A percentile compares a stretch with the other conserved stretches of the same genome.
Conservation (phyloP, 53 echinoderm and acorn worm genomes). For the Crossaster papposus region DNA sequence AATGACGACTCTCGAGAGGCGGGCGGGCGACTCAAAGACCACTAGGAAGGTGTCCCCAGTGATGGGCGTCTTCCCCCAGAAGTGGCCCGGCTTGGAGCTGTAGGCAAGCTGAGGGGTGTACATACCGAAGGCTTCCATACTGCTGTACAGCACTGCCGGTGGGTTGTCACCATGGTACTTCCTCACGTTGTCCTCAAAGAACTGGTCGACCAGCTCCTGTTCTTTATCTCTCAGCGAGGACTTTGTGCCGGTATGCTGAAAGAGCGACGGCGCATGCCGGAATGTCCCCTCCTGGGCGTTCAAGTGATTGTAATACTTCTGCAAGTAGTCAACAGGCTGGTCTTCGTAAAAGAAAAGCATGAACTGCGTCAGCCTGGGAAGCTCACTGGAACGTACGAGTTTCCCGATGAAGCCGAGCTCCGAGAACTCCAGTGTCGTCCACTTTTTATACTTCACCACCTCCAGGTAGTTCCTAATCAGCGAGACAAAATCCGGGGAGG, state of each 20-base stretch:
- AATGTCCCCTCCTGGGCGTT: slow-evolving; percentile 77
- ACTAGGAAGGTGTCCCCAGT: slow-evolving; percentile 68
- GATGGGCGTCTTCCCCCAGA: slow-evolving; percentile 84
- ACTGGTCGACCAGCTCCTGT: slow-evolving; percentile 69
- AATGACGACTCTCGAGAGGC: slow-evolving; percentile 68
- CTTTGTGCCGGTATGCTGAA: slow-evolving; percentile 86
- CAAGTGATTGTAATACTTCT: slow-evolving; percentile 72
- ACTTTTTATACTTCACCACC: slow-evolving; percentile 59
- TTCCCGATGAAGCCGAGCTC: slow-evolving; percentile 93
- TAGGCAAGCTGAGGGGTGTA: slow-evolving; percentile 82
- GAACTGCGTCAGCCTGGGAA: slow-evolving; percentile 80
- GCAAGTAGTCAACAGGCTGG: slow-evolving; percentile 87
- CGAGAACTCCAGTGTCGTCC: slow-evolving; percentile 86
- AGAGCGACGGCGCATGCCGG: slow-evolving; percentile 79
- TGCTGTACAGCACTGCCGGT: slow-evolving; percentile 79
- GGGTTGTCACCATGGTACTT: slow-evolving; percentile 80
- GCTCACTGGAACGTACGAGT: slow-evolving; percentile 72
- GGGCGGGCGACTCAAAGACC: slow-evolving; percentile 72
- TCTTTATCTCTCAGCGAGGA: slow-evolving; percentile 86
- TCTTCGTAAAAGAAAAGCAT: slow-evolving; percentile 87
- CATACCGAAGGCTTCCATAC: slow-evolving; percentile 86
- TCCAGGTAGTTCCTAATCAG: slow-evolving; percentile 77
- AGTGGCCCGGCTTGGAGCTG: slow-evolving; percentile 82
- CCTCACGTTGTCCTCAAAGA: slow-evolving; percentile 74
- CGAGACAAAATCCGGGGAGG: slow-evolving; percentile 75